Base-by-base conservation (phyloP, 2,888 invertebrate species). In the Sinopyrophorus schimmeli region DNA sequence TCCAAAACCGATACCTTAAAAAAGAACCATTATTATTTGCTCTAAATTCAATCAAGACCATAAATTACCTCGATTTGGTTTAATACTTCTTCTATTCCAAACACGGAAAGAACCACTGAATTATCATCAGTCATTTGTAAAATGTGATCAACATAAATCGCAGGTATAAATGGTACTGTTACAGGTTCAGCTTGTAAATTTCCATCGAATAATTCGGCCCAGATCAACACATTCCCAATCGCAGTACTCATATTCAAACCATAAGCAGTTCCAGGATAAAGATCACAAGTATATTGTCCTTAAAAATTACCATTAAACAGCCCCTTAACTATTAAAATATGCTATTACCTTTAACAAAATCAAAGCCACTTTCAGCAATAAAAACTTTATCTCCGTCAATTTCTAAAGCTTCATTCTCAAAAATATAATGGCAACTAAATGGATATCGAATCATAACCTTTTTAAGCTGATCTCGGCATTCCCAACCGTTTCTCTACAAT, bases 31-130 rank as follows among this genome's bases (percentile, higher is more conserved):
- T n/a, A n/a, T n/a, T n/a, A n/a, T n/a, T n/a, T n/a, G n/a, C n/a
- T n/a, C n/a, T n/a, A n/a, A n/a, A n/a, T n/a, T n/a, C n/a, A n/a
- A n/a, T n/a, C n/a, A n/a, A n/a, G 12, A 17, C n/a, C n/a, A 27
- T 26, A 40, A 47, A 54, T 54, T 67, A 80, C 80, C 67, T 74
- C 69, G 30, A 83, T 68, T 64, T 80, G 76, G 46, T 78, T 74
- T 44, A 85, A 69, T 11, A 83, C 78, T 61, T 75, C 71, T 30
- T 77, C 75, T 39, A 82, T 67, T 3, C 84, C 85, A 56, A 73
- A 74, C 35, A 81, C 66, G 12, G 68, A 61, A 26, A 81, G 52
- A 21, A 61, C 61, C 1, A 63, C 70, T n/a, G n/a, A n/a, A n/a
- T n/a, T n/a, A n/a, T n/a, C n/a, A n/a, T n/a, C n/a, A n/a, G n/a